Base-by-base conservation (phyloP, 92 coral and sea anemone species). In the Umimayanthus chanpuru region DNA sequence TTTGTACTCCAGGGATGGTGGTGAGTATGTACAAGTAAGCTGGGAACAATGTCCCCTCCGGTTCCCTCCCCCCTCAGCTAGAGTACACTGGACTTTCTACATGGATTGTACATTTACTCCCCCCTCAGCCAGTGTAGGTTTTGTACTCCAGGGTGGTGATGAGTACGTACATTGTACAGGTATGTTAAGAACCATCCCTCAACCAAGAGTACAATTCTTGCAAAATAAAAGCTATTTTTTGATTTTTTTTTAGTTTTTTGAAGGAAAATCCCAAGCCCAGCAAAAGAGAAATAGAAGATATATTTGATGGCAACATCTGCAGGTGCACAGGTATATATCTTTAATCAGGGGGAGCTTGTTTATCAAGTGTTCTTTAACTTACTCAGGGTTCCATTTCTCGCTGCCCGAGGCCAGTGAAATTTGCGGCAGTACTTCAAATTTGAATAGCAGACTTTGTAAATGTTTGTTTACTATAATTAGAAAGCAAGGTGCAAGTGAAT, bases 1-100 rank as follows among this genome's bases (percentile, higher is more conserved):
- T 87, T 79, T 94, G 94, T 65, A 81, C 94, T 2, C 94, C 96
- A 80, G 94, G 94, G 32, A 94, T 94, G 94, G 96, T 94, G 39
- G 90, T 94, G 96, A 92, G 73, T 36, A 90, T 94, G 94, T 92
- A 92, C 83, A 92, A 93, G 96, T 94, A 81, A 61, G 68, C 3
- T 61, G n/a, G 68, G 25, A 20, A 23, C 26, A 61, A 29, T 10
- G 5, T 25, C 18, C 18, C 12, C 38, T 8, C 38, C 50, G n/a
- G n/a, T 32, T 2, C 0, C 36, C 36, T 32, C 36, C 36, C 36
- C 36, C n/a, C n/a, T n/a, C n/a, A n/a, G n/a, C n/a, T n/a, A n/a
- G n/a, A n/a, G n/a, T n/a, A n/a, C n/a, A n/a, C n/a, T n/a, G n/a
- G n/a, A n/a, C n/a, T n/a, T n/a, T n/a, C n/a, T n/a, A n/a, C n/a